phyloP scores from a whole-genome alignment of 2,888 invertebrate genomes.

The Graphium colonna region DNA sequence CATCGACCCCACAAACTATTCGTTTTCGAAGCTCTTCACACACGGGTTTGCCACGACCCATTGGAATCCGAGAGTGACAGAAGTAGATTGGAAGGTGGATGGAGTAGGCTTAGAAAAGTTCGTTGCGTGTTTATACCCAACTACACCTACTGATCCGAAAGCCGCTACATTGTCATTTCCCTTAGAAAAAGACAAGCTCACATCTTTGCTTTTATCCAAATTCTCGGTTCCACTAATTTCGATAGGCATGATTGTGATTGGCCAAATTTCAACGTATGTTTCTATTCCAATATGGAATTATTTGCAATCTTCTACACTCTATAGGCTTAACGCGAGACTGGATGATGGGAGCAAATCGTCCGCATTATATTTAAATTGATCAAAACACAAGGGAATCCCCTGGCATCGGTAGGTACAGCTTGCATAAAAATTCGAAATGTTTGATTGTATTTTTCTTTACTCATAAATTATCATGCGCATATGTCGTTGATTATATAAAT shows the following conservation, averaged over 20 bases:
- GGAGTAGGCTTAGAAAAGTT: constrained; percentile 22
- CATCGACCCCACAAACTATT: too few species aligned
- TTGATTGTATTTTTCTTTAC: constrained; percentile 1
- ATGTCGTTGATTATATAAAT: too few species aligned
- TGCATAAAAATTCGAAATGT: not conserved
- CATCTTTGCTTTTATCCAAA: constrained; percentile 27
- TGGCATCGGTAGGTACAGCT: not conserved
- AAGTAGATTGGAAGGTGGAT: too few species aligned
- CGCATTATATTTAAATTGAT: not conserved
- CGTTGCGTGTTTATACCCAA: constrained; percentile 17
- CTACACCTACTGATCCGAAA: constrained; percentile 21
- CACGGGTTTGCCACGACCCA: too few species aligned
- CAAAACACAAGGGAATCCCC: not conserved
- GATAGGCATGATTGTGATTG: constrained; percentile 3
- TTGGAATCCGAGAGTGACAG: too few species aligned
- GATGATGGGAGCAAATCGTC: not conserved
- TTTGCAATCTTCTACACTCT: too few species aligned
- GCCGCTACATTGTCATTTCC: constrained; percentile 19
- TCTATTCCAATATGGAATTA: too few species aligned
- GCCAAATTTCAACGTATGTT: not conserved
- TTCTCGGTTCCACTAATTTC: constrained; percentile 15
- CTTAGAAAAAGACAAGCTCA: constrained; percentile 24
- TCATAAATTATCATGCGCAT: not conserved
- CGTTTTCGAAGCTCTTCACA: too few species aligned
- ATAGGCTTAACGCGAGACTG: not conserved